A percentile compares a stretch with the other conserved stretches of the same genome.
These are phyloP conservation scores for Anas capensis DNA, from an alignment of 2,797 vertebrate species.

Conservation along the genomic window DNA sequence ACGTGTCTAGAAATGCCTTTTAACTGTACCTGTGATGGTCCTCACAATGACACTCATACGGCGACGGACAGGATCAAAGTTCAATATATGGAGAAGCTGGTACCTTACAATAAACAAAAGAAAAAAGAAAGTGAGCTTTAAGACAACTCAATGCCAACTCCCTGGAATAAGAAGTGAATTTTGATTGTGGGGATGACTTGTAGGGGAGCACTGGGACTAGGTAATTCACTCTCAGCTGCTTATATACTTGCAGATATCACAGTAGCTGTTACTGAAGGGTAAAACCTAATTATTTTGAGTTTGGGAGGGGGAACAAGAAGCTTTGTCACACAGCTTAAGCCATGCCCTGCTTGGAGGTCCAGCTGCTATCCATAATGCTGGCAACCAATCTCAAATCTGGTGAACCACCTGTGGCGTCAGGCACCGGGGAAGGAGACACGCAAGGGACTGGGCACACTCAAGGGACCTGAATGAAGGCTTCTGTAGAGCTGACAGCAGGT, in stretches of 20 bases:
- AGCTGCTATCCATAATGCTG: neutral
- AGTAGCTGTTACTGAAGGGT: neutral
- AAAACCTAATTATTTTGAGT: neutral
- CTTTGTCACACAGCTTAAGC: fast-evolving
- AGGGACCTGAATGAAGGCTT: neutral
- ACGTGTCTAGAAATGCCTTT: neutral
- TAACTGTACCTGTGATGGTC: constrained; percentile 82
- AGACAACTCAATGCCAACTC: neutral
- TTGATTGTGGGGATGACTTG: neutral
- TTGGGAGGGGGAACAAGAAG: neutral
- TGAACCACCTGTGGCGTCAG: neutral
- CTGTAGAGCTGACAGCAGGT: neutral
- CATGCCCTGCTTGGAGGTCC: neutral
- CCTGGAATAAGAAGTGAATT: neutral
- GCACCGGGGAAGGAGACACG: fast-evolving
- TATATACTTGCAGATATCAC: neutral
- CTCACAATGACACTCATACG: constrained; percentile 97
- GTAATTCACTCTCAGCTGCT: neutral
- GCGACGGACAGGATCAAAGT: constrained; percentile 93
- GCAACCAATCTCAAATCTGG: neutral
- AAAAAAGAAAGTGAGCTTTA: neutral
- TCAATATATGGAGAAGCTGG: constrained; percentile 92
- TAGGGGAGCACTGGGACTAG: fast-evolving
- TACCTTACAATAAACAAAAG: constrained; percentile 80
- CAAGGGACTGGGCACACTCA: neutral